These are phyloP conservation scores for Emys orbicularis DNA, from an alignment of 2,797 vertebrate species.

Conservation along the genomic window DNA sequence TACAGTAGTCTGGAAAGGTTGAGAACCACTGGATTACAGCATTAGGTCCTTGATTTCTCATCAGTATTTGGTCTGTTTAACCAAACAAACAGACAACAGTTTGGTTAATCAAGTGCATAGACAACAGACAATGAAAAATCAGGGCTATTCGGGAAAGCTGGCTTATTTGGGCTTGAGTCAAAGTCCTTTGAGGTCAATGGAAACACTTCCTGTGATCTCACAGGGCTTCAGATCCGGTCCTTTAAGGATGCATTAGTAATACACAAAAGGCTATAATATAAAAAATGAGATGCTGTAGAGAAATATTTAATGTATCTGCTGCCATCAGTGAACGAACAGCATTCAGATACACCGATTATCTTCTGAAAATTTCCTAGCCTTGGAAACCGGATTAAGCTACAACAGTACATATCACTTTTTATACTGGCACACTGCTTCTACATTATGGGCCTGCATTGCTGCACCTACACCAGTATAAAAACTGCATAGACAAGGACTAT, in stretches of 20 bases:
- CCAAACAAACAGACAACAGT: slow-evolving; percentile 51
- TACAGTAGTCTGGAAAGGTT: too few relatives aligned
- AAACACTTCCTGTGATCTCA: background rate
- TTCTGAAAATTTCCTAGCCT: background rate
- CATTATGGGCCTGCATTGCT: background rate
- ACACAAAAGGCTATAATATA: background rate
- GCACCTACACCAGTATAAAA: background rate
- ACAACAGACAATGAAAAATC: slow-evolving; percentile 29
- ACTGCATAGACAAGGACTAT: background rate
- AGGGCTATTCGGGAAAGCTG: background rate
- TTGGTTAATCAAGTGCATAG: slow-evolving; percentile 47
- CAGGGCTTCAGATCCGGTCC: background rate
- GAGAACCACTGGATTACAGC: background rate
- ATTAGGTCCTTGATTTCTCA: slow-evolving; percentile 38
- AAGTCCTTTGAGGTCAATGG: background rate
- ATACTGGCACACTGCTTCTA: background rate
- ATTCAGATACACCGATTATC: background rate
- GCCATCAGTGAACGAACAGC: background rate
- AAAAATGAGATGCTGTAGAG: background rate
- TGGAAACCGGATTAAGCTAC: background rate
- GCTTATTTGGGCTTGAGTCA: background rate
- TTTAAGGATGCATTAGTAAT: background rate
- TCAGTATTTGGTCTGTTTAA: slow-evolving; percentile 49
- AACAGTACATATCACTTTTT: background rate
- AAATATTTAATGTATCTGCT: accelerated